Evolutionary conservation across 2,113 vertebrate genomes (phyloP).

Genomic region (Oreochromis niloticus): DNA sequence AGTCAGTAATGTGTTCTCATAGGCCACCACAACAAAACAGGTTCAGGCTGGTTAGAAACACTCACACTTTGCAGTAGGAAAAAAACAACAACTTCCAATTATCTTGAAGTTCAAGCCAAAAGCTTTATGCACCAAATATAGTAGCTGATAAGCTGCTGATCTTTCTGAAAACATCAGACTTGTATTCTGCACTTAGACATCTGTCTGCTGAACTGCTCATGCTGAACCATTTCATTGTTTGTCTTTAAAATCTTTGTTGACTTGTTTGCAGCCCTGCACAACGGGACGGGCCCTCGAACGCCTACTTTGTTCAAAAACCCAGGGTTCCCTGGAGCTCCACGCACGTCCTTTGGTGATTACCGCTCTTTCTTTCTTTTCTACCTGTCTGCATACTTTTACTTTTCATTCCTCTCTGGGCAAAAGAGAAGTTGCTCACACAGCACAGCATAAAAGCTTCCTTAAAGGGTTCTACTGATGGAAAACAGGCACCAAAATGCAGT

Average conservation of each 20-base stretch:
- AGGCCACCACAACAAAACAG: neutral
- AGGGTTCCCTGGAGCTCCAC: conserved; percentile 49
- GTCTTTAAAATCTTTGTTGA: neutral
- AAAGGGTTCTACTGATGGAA: neutral
- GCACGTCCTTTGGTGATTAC: conserved; percentile 66
- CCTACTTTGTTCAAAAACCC: conserved; percentile 16
- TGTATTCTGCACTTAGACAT: neutral
- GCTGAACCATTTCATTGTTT: neutral
- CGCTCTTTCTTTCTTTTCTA: neutral
- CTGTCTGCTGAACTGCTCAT: neutral
- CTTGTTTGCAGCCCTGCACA: conserved; percentile 54
- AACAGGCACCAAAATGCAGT: neutral
- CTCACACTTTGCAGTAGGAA: neutral
- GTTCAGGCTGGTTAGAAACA: neutral
- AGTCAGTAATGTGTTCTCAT: neutral
- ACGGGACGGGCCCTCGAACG: conserved; percentile 40
- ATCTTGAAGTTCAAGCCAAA: neutral
- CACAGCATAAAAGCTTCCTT: neutral
- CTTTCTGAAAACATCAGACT: neutral
- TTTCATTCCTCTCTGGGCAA: neutral
- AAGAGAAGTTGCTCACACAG: neutral
- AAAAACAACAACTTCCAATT: neutral
- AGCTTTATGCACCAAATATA: neutral
- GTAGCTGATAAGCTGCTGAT: neutral
- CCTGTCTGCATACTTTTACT: neutral